phyloP scores from a whole-genome alignment of 2,113 vertebrate species.

The Dolichallabes microphthalmus region DNA sequence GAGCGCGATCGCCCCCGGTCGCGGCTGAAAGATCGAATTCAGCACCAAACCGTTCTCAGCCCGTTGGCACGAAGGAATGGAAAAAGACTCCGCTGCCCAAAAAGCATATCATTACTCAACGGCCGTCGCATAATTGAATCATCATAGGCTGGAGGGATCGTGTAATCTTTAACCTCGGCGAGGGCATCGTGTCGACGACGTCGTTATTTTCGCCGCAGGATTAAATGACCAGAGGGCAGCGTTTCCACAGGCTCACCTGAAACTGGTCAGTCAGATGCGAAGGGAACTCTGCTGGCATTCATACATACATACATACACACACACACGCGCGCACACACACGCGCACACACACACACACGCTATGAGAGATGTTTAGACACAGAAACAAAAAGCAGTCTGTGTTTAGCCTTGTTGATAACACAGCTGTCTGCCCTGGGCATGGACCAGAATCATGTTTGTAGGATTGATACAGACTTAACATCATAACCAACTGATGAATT shows the following conservation, averaged over 20 bases:
- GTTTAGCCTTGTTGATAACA: neutral
- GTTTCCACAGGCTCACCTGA: constrained; percentile 49
- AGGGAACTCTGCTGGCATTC: constrained; percentile 28
- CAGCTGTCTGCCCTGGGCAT: neutral
- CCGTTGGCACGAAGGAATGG: constrained; percentile 25
- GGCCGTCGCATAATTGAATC: constrained; percentile 47
- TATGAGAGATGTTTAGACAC: neutral
- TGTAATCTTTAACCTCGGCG: constrained; percentile 45
- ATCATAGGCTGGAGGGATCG: constrained; percentile 38
- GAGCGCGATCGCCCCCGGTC: constrained; percentile 23
- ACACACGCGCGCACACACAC: too few relatives aligned
- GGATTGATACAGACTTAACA: neutral
- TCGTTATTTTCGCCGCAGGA: constrained; percentile 28
- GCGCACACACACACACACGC: too few relatives aligned
- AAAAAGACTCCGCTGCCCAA: constrained; percentile 34
- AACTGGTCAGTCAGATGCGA: constrained; percentile 46
- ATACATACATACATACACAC: constrained; percentile 13
- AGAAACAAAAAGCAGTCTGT: neutral
- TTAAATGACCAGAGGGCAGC: constrained; percentile 38
- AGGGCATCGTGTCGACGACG: constrained; percentile 40
- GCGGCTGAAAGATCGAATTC: constrained; percentile 41
- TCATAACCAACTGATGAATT: neutral
- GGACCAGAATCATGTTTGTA: neutral
- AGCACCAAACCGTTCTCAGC: constrained; percentile 26
- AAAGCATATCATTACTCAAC: constrained; percentile 20